Base-by-base conservation (phyloP, 2,797 vertebrate species). In the Labroides dimidiatus region DNA sequence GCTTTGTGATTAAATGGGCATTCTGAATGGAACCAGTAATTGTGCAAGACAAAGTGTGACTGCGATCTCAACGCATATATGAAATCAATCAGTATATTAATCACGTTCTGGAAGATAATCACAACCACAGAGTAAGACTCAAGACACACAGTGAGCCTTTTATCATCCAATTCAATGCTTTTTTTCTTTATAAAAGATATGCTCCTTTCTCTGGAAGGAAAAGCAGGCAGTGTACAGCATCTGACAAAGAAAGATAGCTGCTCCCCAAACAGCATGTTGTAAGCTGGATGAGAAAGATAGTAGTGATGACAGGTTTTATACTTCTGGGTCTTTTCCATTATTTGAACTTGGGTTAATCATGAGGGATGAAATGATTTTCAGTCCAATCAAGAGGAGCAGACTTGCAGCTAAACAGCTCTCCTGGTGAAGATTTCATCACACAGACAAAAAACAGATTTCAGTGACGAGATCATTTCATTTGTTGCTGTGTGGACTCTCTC, bases 381-480 rank as follows among this genome's bases (percentile, higher is more conserved):
- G 69, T 61, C 64, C 68, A 80, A 75, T 81, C 72, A 80, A 24
- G 42, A 13, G 16, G n/a, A 67, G 39, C 43, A 53, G 27, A 72
- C 47, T 72, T 74, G 48, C 36, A 71, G 52, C 43, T 36, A 6
- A 67, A 67, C 47, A 33, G n/a, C 45, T 65, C 21, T 56, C 24
- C 12, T 16, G 10, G 39, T 66, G 49, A 70, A 50, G 77, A 86
- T 80, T 81, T 61, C 57, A 75, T 81, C 51, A 69, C 36, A 52
- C 55, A 53, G 56, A 72, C 48, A 71, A 45, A n/a, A 66, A 76
- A 78, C 43, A 68, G 64, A 76, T 82, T 77, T 63, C 51, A 65
- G 69, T 86, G 84, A 86, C 61, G 56, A 54, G 50, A 79, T 67
- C 15, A 30, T 82, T 84, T 78, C 14, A 64, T 84, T 71, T 51